Evolutionary conservation across 2,888 invertebrate species (phyloP), one percentile per base, ranked within the genome.

Genomic region (Lycia hirtaria): DNA sequence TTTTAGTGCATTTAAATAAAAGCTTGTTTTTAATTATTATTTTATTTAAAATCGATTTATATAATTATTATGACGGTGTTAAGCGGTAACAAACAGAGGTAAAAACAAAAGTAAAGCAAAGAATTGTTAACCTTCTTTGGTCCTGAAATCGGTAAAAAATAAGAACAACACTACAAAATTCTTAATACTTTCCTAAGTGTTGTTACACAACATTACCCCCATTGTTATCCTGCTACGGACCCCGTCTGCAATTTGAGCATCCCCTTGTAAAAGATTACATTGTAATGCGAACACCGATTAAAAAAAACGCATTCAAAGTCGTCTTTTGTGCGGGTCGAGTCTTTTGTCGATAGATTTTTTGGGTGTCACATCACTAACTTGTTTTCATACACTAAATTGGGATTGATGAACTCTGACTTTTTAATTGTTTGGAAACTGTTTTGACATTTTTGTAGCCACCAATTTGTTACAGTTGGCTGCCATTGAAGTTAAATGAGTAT

Each of bases 181-280:
- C 45, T 64, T 80, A 82, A 80, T 83, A 81, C 71, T 69, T 69
- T 69, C 48, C 66, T 80, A 82, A 85, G 80, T 84, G 81, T 85
- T 90, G 88, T 87, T 83, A 74, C 78, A 76, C 81, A 88, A 89
- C 88, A 89, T 85, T 87, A 82, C 75, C 62, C 64, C 78, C 69
- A 82, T 88, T 86, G 85, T 87, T 72, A 74, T 58, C 60, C 70
- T 67, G 65, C 69, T 80, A 72, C 69, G 71, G 72, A 77, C 71
- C 75, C 71, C 73, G 75, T 73, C 73, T 82, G 82, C 75, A 72
- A 67, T 63, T 71, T 60, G 74, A 70, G 72, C 82, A 82, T 73
- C 83, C 81, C 82, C 76, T 74, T 64, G 68, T 73, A 76, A 81
- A 80, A 81, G 81, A 85, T 86, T 85, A 88, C 84, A 85, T 76